Percentiles rank a stretch among this genome's conserved stretches.
Evolutionary conservation across 2,888 invertebrate species (phyloP).

Genomic region (Calameuta idolon): DNA sequence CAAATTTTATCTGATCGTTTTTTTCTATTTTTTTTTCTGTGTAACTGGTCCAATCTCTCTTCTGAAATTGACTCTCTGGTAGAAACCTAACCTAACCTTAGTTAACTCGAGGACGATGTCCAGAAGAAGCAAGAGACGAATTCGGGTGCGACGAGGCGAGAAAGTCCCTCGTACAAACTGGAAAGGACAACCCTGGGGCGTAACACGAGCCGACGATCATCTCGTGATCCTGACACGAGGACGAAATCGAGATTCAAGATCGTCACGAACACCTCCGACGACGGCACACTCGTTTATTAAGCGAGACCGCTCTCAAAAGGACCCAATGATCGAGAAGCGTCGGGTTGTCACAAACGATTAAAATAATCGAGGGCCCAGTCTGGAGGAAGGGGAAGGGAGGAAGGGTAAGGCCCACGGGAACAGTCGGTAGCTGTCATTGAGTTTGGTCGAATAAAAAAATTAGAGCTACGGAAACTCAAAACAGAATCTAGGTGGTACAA

Average conservation of each 20-base stretch:
- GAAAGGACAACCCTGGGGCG: constrained; percentile 54
- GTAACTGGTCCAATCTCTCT: background rate
- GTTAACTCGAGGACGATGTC: background rate
- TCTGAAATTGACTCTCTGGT: background rate
- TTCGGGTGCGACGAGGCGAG: constrained; percentile 56
- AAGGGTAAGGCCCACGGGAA: background rate
- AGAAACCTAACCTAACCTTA: background rate
- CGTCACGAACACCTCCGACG: constrained; percentile 12
- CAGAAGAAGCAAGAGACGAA: constrained; percentile 32
- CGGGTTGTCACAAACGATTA: constrained; percentile 61
- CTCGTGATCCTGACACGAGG: constrained; percentile 38
- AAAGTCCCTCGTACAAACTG: constrained; percentile 60
- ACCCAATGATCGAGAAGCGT: constrained; percentile 44
- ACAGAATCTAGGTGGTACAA: too few species aligned
- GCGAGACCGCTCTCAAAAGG: background rate
- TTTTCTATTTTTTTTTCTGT: background rate
- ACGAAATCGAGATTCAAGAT: constrained; percentile 54
- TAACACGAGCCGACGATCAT: constrained; percentile 55
- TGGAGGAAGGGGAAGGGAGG: background rate
- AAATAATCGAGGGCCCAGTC: constrained; percentile 39
- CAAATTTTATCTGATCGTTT: background rate
- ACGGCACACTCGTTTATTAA: constrained; percentile 35
- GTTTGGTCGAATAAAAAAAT: background rate
- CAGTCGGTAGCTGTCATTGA: background rate
- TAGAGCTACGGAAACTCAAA: background rate